These are phyloP conservation scores for Megalurothrips usitatus DNA, from an alignment of 2,888 invertebrate genomes.

Conservation along the genomic window DNA sequence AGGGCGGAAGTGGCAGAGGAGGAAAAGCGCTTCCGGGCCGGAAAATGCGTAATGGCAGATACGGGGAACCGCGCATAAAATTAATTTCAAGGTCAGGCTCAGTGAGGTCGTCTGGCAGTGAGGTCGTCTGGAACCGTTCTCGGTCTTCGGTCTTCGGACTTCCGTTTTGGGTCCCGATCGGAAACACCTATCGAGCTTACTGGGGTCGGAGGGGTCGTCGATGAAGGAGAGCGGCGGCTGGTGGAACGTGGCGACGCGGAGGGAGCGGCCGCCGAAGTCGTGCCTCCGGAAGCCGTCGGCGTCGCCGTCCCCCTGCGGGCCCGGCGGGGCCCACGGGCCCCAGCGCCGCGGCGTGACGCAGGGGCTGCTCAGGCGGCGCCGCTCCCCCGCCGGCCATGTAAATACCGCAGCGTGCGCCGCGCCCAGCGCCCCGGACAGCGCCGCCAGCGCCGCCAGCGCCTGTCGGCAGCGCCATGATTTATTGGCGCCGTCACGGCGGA, in stretches of 20 bases:
- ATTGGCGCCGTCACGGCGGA: no score
- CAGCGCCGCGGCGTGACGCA: neutral
- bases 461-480: no score
- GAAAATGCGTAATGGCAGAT: no score
- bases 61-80: no score
- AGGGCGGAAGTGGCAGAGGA: no score
- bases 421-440: neutral
- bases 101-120: no score
- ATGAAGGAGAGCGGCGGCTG: conserved; percentile 3
- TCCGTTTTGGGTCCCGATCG: no score
- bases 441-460: neutral
- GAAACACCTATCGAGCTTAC: neutral
- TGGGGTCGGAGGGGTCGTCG: neutral
- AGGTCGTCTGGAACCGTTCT: no score
- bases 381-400: neutral
- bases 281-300: neutral
- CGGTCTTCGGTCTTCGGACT: no score
- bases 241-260: neutral
- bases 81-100: no score
- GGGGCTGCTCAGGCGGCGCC: neutral
- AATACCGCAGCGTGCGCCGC: neutral
- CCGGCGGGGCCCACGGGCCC: neutral
- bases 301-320: neutral
- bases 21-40: no score
- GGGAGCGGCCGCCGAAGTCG: neutral